Base-by-base conservation (phyloP, 2,797 vertebrate genomes). In the Phylloscopus collybita region DNA sequence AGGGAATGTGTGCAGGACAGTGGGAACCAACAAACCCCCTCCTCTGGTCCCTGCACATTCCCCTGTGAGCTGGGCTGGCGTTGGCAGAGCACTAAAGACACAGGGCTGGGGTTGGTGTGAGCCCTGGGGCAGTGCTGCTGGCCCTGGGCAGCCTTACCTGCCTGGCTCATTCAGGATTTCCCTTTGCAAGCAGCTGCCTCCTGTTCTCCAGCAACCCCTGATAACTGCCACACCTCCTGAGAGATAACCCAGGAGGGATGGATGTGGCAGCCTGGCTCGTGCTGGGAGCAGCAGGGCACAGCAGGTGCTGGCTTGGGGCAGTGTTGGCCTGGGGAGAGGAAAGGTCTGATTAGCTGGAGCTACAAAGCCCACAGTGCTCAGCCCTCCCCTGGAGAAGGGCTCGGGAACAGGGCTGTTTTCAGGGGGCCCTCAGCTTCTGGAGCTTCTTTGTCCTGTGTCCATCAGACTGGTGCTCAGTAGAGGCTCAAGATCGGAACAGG, bases 311-410 rank as follows among this genome's bases (percentile, higher is more conserved):
- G 0, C 40, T 23, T 5, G 5, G 49, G 44, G 34, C 30, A 7
- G 4, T 5, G 47, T 1, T 1, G 23, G 13, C 21, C 5, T 34
- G 27, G 49, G 36, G 16, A 50, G 6, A 19, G 45, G 20, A 10
- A 13, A 27, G 16, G 6, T 56, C 10, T 21, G 4, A 16, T 17
- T 47, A 47, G 30, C 12, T 19, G 7, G 12, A 42, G 32, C 16
- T 8, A 10, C 50, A 15, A 6, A 54, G 19, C 19, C 54, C 1
- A 0, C 15, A 1, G 45, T 1, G 1, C 34, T 44, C 38, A 30
- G 36, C 38, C 50, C 9, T 32, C 13, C 12, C 11, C 45, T 19
- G 53, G 18, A 54, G 34, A 15, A 4, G 22, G 20, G 67, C 72
- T 78, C 6, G 9, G 54, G n/a, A 59, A 2, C 5, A 21, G 71